A percentile compares a stretch with the other conserved stretches of the same genome.
phyloP scores from a whole-genome alignment of 2,888 invertebrate species.

The Mythimna ferrago region DNA sequence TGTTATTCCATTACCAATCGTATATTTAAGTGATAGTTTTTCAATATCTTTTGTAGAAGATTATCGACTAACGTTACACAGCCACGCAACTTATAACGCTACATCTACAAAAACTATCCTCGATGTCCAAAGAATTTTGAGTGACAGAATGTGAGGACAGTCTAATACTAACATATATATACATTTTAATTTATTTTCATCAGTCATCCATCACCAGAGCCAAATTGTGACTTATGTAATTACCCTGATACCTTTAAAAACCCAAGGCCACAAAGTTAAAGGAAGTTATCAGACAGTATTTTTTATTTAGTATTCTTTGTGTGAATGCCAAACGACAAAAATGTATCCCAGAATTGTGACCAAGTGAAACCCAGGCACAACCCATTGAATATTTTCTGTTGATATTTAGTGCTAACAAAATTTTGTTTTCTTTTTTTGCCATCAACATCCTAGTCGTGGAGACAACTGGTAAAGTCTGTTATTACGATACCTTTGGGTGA shows the following conservation, averaged over 20 bases:
- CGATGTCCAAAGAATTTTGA: background rate
- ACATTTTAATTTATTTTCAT: background rate
- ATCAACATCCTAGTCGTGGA: conserved; percentile 52
- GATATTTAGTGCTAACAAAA: conserved; percentile 31
- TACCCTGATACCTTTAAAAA: background rate
- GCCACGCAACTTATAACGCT: background rate
- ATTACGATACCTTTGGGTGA: conserved; percentile 36
- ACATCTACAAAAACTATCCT: background rate
- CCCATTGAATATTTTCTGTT: conserved; percentile 31
- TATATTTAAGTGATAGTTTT: background rate
- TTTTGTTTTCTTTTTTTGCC: conserved; percentile 51
- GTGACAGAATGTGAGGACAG: background rate
- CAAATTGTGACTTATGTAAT: background rate
- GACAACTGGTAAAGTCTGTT: conserved; percentile 52
- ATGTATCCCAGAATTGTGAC: conserved; percentile 1
- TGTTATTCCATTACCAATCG: background rate
- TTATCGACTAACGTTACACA: too few relatives aligned
- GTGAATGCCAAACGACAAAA: conserved; percentile 5
- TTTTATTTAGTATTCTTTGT: background rate
- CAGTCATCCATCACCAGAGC: background rate
- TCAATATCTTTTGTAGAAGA: background rate
- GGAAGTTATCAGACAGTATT: conserved; percentile 4
- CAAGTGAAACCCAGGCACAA: background rate
- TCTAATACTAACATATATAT: background rate
- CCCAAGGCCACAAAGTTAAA: background rate